Evolutionary conservation across 1,140 invertebrate species (phyloP).

Genomic region (Procambarus clarkii): DNA sequence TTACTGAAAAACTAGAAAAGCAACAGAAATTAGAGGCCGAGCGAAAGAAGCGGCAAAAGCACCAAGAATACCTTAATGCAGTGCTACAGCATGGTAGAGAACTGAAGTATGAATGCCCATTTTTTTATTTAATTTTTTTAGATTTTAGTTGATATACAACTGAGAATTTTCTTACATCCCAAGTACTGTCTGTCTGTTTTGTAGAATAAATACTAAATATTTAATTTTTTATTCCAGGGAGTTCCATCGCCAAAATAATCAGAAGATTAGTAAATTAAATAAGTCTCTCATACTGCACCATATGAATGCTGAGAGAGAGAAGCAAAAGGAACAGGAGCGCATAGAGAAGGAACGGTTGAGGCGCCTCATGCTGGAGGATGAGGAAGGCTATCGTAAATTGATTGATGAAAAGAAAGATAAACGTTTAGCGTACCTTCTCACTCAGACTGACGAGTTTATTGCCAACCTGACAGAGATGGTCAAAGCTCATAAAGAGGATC

Average conservation of each 20-base stretch:
- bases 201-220: no score
- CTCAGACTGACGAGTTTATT: constrained; percentile 99
- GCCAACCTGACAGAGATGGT: constrained; percentile 97
- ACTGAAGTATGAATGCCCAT: constrained; percentile 78
- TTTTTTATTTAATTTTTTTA: neutral
- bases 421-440: constrained; percentile 95
- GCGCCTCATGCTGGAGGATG: constrained; percentile 96
- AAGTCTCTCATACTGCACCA: constrained; percentile 97
- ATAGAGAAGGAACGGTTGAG: constrained; percentile 99
- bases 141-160: neutral
- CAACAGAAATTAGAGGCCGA: constrained; percentile 99
- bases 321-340: constrained; percentile 99
- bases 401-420: constrained; percentile 99
- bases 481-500: constrained; percentile 93
- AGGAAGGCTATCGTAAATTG: constrained; percentile 95
- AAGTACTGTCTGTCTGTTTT: no score
- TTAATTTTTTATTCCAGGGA: constrained; percentile 81
- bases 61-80: constrained; percentile 92
- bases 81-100: constrained; percentile 98
- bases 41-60: constrained; percentile 93
- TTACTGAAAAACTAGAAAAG: constrained; percentile 98
- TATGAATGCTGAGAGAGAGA: constrained; percentile 97
- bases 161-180: constrained; percentile 24
- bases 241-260: constrained; percentile 93
- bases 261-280: constrained; percentile 91